These are phyloP conservation scores for Sarcophaga caerulescens DNA, from an alignment of 2,888 invertebrate species.

Conservation along the genomic window DNA sequence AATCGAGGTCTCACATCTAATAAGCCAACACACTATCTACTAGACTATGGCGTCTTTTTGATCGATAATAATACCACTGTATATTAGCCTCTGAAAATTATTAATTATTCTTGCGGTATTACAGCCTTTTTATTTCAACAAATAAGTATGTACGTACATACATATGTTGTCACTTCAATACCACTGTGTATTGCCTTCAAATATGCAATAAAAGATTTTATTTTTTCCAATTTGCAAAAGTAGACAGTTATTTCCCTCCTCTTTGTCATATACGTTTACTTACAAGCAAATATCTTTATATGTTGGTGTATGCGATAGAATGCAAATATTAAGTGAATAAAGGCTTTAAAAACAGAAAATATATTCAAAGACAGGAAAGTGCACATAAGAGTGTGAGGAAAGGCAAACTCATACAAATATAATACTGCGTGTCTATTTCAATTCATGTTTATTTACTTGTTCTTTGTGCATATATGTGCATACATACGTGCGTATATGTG, in stretches of 20 bases:
- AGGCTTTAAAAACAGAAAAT: not conserved
- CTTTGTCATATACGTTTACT: not conserved
- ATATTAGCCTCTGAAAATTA: too few relatives aligned
- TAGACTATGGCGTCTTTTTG: too few relatives aligned
- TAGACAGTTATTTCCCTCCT: constrained; percentile 32
- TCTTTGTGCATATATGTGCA: constrained; percentile 10
- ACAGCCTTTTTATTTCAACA: too few relatives aligned
- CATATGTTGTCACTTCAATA: too few relatives aligned
- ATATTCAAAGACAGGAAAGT: too few relatives aligned
- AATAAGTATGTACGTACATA: too few relatives aligned
- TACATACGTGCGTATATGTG: not conserved
- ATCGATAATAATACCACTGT: too few relatives aligned
- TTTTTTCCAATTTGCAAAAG: not conserved
- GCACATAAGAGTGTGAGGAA: not conserved
- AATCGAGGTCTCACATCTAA: too few relatives aligned
- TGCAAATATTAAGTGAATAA: not conserved
- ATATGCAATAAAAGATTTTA: not conserved
- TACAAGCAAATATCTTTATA: not conserved
- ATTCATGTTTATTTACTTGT: constrained; percentile 48
- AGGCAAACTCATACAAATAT: constrained; percentile 36
- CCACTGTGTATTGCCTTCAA: not conserved
- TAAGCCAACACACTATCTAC: too few relatives aligned
- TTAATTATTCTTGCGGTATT: too few relatives aligned
- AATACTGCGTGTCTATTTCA: constrained; percentile 55
- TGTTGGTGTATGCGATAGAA: not conserved